Base-by-base conservation (phyloP, 1,140 invertebrate species). In the Telenomus remus region DNA sequence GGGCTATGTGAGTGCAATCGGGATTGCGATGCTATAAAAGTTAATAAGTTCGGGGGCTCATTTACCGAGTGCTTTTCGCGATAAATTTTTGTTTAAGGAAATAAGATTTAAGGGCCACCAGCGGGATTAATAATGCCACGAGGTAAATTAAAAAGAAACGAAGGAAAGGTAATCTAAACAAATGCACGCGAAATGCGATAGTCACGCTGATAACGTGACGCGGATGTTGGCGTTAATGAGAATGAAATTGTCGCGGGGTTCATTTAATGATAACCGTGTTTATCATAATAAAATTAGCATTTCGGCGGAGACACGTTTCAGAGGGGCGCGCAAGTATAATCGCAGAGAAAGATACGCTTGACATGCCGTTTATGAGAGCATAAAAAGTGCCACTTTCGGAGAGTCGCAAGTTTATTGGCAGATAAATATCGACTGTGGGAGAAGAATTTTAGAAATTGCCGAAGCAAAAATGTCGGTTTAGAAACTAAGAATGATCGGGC, bases 161-260 rank as follows among this genome's bases (percentile, higher is more conserved):
- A 9, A 39, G 3, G 8, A 3, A 68, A 75, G 53, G 64, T 65
- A 64, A 73, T 73, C 33, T 66, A 73, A 73, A 66, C 59, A 54
- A 74, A 66, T 74, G 70, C 46, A 19, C 10, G 5, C 39, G 15
- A 47, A 75, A 68, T 51, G 54, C 50, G 43, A 68, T 74, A 74
- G 68, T 74, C 56, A 68, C 57, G 47, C 63, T 47, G 51, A 37
- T 63, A 74, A 74, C 63, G 47, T 63, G 63, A 68, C 53, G 51
- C 48, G 72, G 64, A 75, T 68, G 53, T 69, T 63, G n/a, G 64
- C 64, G 53, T 59, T 69, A 64, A 75, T 68, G 54, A 75, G 59
- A 69, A 48, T 43, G 61, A 75, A 68, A 75, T 63, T 69, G 53
- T 75, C 72, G 59, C 54, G 16, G 3, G 35, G 15, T 74, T 66